Base-by-base conservation (phyloP, 2,113 vertebrate genomes). In the Lepidothrix coronata region DNA sequence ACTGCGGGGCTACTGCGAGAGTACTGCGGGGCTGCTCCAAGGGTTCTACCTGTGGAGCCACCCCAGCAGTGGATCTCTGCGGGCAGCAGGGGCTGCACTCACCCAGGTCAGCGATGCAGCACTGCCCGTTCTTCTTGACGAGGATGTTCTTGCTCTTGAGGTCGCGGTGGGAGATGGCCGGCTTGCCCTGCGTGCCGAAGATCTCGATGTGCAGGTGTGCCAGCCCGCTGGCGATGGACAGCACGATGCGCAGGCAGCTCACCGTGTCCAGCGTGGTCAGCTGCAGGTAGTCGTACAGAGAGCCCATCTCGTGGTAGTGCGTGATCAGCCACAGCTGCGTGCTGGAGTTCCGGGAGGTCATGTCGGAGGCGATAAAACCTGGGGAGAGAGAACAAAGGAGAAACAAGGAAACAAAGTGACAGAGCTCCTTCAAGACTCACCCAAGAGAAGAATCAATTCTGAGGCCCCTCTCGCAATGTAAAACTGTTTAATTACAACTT, bases 91-190 rank as follows among this genome's bases (percentile, higher is more conserved):
- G 31, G 25, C 72, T 9, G 85, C 3, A 8, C 98, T 98, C 97
- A 99, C 99, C 99, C 14, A 99, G 97, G 94, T 99, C 99, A 12
- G 99, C 99, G 67, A 99, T 99, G 98, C 99, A 99, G 97, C 99
- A 99, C 96, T 99, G 99, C 12, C 99, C 99, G 3, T 99, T 99
- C 95, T 99, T 99, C 98, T 99, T 99, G 9, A 99, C 99, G 15
- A 99, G 97, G 97, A 99, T 98, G 72, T 99, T 99, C 97, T 99
- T 99, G 98, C 99, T 99, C 97, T 99, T 99, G 57, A 99, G 96
- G 97, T 99, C 99, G 59, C 99, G 97, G 75, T 99, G 99, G 44
- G 99, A 98, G 61, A 99, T 99, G 91, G 99, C 99, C 2, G 99
- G 99, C 92, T 99, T 99, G 67, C 99, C 99, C 97, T 99, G 99